A percentile compares a stretch with the other conserved stretches of the same genome.
Conservation (phyloP, 2,113 vertebrate species). For the Sialia sialis region DNA sequence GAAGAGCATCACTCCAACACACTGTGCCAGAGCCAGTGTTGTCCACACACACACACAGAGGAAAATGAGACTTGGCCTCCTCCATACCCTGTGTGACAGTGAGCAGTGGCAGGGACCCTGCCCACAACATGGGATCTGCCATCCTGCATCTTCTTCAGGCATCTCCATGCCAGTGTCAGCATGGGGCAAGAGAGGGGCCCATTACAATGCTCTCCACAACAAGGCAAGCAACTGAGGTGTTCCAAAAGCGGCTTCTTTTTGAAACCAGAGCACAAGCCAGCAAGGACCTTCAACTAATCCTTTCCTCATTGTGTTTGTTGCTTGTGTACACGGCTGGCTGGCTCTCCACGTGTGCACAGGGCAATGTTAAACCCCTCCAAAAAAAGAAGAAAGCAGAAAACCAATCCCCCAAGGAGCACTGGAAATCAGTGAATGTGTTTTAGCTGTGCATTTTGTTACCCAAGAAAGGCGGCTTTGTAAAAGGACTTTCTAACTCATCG, state of each 20-base stretch:
- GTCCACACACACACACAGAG: rapidly evolving
- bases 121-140: background rate
- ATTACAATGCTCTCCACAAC: background rate
- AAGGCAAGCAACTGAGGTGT: background rate
- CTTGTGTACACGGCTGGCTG: background rate
- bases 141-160: background rate
- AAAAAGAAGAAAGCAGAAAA: background rate
- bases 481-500: slow-evolving; percentile 24
- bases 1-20: background rate
- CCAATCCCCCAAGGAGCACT: background rate
- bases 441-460: background rate
- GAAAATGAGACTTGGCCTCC: background rate
- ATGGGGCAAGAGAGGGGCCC: background rate
- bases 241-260: background rate
- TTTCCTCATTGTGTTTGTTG: rapidly evolving
- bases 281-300: background rate
- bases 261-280: background rate
- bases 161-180: background rate
- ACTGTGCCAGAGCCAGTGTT: rapidly evolving
- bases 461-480: slow-evolving; percentile 23
- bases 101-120: rapidly evolving
- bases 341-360: background rate
- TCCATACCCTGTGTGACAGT: background rate
- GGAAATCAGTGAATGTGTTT: background rate
- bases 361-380: background rate